Percentiles rank a stretch among this genome's conserved stretches.
phyloP scores from a whole-genome alignment of 2,797 vertebrate genomes.

The Tenualosa ilisha region DNA sequence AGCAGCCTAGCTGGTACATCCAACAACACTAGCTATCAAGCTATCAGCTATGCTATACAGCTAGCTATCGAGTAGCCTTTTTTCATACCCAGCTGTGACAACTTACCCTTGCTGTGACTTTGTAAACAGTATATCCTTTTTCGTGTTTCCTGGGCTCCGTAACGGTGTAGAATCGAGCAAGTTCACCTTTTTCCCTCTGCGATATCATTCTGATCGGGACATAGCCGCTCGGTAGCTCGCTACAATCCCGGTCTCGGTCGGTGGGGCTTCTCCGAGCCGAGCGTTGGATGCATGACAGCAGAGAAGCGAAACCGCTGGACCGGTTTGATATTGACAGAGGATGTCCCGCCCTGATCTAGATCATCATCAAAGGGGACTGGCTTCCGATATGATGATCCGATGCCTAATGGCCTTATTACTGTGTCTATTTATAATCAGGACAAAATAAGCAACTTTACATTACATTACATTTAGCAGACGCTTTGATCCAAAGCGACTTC shows the following conservation, averaged over 20 bases:
- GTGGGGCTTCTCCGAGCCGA: background rate
- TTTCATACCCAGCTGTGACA: background rate
- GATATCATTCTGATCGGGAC: conserved; percentile 86
- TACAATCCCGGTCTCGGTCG: background rate
- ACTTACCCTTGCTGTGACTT: conserved; percentile 96
- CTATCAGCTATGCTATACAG: too few relatives aligned
- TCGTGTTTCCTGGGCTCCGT: conserved; percentile 90
- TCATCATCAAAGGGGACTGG: too few relatives aligned
- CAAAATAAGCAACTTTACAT: too few relatives aligned
- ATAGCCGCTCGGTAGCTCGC: conserved; percentile 37
- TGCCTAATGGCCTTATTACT: too few relatives aligned
- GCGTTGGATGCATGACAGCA: background rate
- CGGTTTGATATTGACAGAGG: background rate
- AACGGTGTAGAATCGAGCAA: conserved; percentile 97
- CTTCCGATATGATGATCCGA: too few relatives aligned
- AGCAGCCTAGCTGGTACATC: background rate
- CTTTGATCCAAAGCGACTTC: too few relatives aligned
- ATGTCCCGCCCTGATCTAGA: background rate
- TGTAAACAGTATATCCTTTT: conserved; percentile 94
- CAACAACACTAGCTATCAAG: background rate
- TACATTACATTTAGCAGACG: too few relatives aligned
- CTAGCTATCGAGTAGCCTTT: background rate
- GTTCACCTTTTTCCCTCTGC: conserved; percentile 84
- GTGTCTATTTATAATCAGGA: too few relatives aligned
- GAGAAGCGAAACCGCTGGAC: conserved; percentile 24